Base-by-base conservation (phyloP, 1,140 invertebrate genomes). In the Battus philenor region DNA sequence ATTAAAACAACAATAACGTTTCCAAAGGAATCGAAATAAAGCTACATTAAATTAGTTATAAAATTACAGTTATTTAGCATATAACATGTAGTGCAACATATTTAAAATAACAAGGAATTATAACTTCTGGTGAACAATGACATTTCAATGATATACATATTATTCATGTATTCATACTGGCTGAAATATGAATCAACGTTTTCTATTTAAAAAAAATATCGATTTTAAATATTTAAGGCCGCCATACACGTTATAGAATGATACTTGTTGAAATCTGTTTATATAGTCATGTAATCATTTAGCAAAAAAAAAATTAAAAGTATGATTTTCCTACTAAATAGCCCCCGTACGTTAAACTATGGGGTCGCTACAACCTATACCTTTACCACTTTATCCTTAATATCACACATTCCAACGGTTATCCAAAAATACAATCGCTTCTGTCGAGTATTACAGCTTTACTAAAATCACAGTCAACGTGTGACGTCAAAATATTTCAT, bases 391-490 rank as follows among this genome's bases (percentile, higher is more conserved):
- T 10, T 41, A 41, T 41, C 8, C 15, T 41, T 41, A 41, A 9
- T 41, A 41, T 41, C 38, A 41, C 38, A 41, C 38, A 41, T 29
- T 41, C 24, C 26, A 9, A 8, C 18, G 4, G 17, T 27, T 41
- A n/a, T 17, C 29, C 24, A 13, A 41, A 41, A 41, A 41, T 29
- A 29, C 27, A 22, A 29, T 12, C 10, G n/a, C 24, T 17, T n/a
- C n/a, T 18, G 17, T 7, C 36, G 22, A 39, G 24, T n/a, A 41
- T 27, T 24, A 27, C 29, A 24, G 26, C 26, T 16, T 29, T 29
- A 29, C 38, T 41, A 41, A 41, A 41, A 41, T 41, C 38, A 41
- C 38, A 41, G 38, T 41, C 26, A 29, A 17, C 12, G 29, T 7
- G 15, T 41, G 38, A 41, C 38, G 36, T 27, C 12, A 11, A 10